Conservation (phyloP, 2,113 vertebrate genomes). For the Conger conger region DNA sequence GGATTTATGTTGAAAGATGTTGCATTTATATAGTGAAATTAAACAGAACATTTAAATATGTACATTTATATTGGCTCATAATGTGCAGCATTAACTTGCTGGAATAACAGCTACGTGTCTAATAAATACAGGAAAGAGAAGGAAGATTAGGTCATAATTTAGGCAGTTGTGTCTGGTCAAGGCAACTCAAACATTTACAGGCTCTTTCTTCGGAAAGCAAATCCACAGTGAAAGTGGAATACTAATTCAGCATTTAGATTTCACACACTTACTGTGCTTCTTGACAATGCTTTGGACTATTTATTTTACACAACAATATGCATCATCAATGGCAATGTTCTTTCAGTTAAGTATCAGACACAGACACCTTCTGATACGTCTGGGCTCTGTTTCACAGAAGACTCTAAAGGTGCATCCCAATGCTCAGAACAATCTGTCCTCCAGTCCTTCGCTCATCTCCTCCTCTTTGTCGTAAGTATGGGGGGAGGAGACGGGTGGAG, state of each 20-base stretch:
- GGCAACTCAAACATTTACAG: not conserved
- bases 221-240: not conserved
- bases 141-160: constrained; percentile 1
- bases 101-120: not conserved
- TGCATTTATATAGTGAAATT: not conserved
- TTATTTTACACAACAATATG: not conserved
- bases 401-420: no score
- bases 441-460: no score
- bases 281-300: not conserved
- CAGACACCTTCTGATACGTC: not conserved
- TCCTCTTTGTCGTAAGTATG: no score
- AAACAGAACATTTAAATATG: not conserved
- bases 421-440: no score
- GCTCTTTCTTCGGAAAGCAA: not conserved
- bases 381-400: not conserved
- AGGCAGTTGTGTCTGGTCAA: not conserved
- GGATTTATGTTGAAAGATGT: not conserved
- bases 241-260: not conserved
- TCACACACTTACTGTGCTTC: not conserved
- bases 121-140: not conserved
- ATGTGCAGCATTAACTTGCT: not conserved
- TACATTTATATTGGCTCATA: constrained; percentile 9
- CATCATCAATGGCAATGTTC: not conserved
- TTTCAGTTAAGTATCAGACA: not conserved
- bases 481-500: no score